Conservation (phyloP, 2,113 vertebrate species). For the Mesoclemmys tuberculata region DNA sequence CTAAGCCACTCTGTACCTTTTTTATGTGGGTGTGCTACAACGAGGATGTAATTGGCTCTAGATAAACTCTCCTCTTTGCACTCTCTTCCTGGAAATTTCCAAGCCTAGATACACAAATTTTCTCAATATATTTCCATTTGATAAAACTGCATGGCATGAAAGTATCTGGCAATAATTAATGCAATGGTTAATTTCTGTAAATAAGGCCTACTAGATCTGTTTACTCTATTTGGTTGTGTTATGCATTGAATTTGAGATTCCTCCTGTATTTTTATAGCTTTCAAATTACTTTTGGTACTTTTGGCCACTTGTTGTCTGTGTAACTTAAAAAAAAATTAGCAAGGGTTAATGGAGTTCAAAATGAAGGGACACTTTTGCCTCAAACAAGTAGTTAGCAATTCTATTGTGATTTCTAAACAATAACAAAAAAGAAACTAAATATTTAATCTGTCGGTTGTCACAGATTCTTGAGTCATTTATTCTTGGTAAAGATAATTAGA, state of each 20-base stretch:
- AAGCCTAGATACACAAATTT: not conserved
- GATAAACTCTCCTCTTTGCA: not conserved
- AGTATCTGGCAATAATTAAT: not conserved
- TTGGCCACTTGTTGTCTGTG: not conserved
- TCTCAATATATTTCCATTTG: not conserved
- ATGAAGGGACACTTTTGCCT: not conserved
- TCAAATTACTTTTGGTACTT: not conserved
- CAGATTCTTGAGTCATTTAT: constrained; percentile 21
- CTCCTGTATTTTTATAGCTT: not conserved
- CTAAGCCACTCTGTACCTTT: not conserved
- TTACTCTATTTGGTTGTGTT: not conserved
- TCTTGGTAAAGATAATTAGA: not conserved
- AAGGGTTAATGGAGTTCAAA: not conserved
- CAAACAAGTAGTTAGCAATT: not conserved
- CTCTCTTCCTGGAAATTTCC: not conserved
- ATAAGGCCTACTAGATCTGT: not conserved
- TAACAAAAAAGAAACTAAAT: not conserved
- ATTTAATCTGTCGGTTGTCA: constrained; percentile 29
- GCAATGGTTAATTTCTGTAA: not conserved
- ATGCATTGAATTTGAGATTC: not conserved
- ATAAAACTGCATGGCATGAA: not conserved
- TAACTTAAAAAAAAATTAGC: not conserved
- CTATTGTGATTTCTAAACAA: not conserved
- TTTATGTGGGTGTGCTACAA: not conserved
- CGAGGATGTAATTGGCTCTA: not conserved